Percentiles rank a stretch among this genome's conserved stretches.
Conservation (phyloP, 2,113 vertebrate genomes). For the Chaetura pelagica region DNA sequence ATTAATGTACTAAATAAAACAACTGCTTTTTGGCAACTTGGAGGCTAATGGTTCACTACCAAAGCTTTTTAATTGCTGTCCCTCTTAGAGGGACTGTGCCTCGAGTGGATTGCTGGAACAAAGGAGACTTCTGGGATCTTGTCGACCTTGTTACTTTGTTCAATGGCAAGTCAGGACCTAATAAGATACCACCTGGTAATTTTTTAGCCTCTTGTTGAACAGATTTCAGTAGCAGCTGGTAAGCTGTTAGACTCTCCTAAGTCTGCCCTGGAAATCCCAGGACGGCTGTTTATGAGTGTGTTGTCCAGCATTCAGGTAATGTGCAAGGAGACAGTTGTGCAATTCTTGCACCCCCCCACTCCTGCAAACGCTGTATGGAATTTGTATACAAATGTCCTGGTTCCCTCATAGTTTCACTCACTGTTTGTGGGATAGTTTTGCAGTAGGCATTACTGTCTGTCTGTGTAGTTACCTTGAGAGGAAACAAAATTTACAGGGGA, state of each 20-base stretch:
- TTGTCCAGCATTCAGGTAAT: background rate
- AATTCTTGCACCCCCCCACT: background rate
- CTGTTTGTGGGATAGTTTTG: background rate
- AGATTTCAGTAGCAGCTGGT: background rate
- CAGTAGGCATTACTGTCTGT: fast-evolving
- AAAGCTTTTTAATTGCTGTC: background rate
- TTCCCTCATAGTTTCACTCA: background rate
- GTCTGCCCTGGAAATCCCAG: background rate
- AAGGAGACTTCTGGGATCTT: background rate
- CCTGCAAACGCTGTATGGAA: fast-evolving
- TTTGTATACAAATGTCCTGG: background rate
- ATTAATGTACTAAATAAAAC: background rate
- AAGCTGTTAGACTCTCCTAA: background rate
- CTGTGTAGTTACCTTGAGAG: background rate
- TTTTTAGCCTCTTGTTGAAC: background rate
- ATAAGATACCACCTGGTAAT: background rate
- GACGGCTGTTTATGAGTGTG: fast-evolving
- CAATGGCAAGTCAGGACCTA: background rate
- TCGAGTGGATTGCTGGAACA: background rate
- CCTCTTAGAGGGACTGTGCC: background rate
- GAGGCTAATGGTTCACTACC: background rate
- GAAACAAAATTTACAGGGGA: fast-evolving
- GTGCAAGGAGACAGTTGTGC: background rate
- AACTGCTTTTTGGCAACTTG: background rate
- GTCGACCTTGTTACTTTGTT: background rate